phyloP scores from a whole-genome alignment of 1,140 invertebrate genomes.

The Centruroides vittatus region DNA sequence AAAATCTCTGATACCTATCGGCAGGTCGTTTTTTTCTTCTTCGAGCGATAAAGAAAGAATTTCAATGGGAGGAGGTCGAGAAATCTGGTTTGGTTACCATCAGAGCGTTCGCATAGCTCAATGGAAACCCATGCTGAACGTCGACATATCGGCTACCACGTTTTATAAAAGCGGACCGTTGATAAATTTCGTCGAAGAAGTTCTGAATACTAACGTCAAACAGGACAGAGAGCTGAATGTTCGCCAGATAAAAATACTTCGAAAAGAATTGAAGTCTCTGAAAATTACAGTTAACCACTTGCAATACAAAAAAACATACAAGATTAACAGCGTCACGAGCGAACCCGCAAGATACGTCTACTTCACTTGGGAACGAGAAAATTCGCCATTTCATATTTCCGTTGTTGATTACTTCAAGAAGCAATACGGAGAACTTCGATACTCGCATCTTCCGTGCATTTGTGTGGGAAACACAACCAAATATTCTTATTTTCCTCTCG shows the following conservation, averaged over 20 bases:
- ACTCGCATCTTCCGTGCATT: conserved; percentile 24
- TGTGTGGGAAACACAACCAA: conserved; percentile 19
- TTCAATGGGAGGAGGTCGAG: conserved; percentile 5
- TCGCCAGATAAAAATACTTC: conserved; percentile 1
- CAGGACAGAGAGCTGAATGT: neutral
- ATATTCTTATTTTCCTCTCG: conserved; percentile 23
- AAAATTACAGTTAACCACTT: conserved; percentile 15
- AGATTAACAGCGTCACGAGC: conserved; percentile 10
- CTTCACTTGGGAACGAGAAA: conserved; percentile 3
- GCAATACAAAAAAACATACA: conserved; percentile 11
- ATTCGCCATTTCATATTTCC: neutral
- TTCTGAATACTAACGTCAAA: neutral
- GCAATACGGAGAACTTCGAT: conserved; percentile 10
- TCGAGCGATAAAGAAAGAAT: neutral
- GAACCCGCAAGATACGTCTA: conserved; percentile 7
- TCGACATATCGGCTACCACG: conserved; percentile 11
- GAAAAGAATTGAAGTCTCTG: conserved; percentile 14
- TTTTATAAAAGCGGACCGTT: conserved; percentile 7
- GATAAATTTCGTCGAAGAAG: conserved; percentile 1
- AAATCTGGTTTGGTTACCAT: conserved; percentile 17
- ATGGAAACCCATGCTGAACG: conserved; percentile 14
- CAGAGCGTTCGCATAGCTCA: conserved; percentile 10
- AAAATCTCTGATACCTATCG: conserved; percentile 7
- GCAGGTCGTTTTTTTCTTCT: conserved; percentile 13
- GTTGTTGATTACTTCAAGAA: conserved; percentile 4